Base-by-base conservation (phyloP, 2,888 invertebrate genomes). In the Drosophila putrida region DNA sequence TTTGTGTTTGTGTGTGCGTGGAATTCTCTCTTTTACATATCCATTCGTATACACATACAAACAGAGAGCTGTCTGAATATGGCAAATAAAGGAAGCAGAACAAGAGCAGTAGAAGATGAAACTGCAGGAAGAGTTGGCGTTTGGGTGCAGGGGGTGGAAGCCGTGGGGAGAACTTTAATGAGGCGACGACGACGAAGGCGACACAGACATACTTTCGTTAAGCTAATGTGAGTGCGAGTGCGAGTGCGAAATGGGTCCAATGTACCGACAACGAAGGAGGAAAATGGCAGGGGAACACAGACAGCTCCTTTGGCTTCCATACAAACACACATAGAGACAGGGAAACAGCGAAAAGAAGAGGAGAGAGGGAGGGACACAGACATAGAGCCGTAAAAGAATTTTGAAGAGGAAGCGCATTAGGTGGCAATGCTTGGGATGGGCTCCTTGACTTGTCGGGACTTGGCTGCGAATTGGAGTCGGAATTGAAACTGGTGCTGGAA, bases 31-130 rank as follows among this genome's bases (percentile, higher is more conserved):
- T 64, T 50, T 63, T 50, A 65, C 55, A 46, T 53, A 63, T 54
- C 43, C 10, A n/a, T n/a, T n/a, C n/a, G n/a, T n/a, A 53, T n/a
- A 27, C 25, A 54, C 20, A 59, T 49, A 50, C 25, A 25, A n/a
- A 10, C 44, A 27, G 44, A 28, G 44, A 46, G 28, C n/a, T 64
- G 59, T 53, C 44, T 78, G 71, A 80, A 75, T 77, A 77, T 75
- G 75, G 86, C 82, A 79, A 80, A 86, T 87, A 80, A 84, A 85
- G 89, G 88, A 84, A 88, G 82, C 84, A 87, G 84, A 85, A 84
- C 79, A 70, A 78, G 81, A 87, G 85, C 78, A 78, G 69, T 60
- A 70, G 80, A 65, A 73, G 64, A 73, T 59, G 63, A 65, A 69
- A 65, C 69, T 75, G 83, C 82, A 85, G 87, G 87, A 88, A 88